phyloP scores from a whole-genome alignment of 2,797 vertebrate species.

The Sebastes miniatus region DNA sequence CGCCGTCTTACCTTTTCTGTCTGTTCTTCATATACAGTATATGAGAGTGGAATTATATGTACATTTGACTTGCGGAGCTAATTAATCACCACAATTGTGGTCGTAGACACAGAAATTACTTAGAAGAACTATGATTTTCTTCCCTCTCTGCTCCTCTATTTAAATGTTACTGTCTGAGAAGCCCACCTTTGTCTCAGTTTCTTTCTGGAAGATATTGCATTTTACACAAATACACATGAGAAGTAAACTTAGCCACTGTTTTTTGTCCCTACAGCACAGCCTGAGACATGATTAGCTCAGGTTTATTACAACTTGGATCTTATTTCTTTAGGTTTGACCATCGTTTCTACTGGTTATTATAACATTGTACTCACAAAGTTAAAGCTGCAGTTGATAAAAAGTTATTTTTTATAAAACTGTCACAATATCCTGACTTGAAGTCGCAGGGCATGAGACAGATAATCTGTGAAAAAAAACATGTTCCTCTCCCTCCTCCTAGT shows the following conservation, averaged over 20 bases:
- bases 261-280: conserved; percentile 19
- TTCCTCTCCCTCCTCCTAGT: too few species aligned
- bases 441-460: too few species aligned
- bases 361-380: not conserved
- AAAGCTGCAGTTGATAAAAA: not conserved
- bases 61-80: conserved; percentile 12
- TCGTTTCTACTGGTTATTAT: not conserved
- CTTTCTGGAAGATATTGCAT: conserved; percentile 8
- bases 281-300: not conserved
- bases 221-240: not conserved
- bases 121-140: not conserved
- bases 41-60: not conserved
- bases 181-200: not conserved
- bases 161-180: not conserved
- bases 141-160: not conserved
- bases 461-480: too few species aligned
- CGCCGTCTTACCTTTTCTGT: conserved; percentile 5
- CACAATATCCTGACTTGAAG: too few species aligned
- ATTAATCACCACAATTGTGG: not conserved
- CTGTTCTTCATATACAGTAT: not conserved
- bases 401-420: too few species aligned
- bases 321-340: not conserved
- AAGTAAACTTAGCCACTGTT: not conserved
- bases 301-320: not conserved
- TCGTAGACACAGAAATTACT: not conserved